phyloP scores from a whole-genome alignment of 2,113 vertebrate species.

The Falcunculus frontatus region DNA sequence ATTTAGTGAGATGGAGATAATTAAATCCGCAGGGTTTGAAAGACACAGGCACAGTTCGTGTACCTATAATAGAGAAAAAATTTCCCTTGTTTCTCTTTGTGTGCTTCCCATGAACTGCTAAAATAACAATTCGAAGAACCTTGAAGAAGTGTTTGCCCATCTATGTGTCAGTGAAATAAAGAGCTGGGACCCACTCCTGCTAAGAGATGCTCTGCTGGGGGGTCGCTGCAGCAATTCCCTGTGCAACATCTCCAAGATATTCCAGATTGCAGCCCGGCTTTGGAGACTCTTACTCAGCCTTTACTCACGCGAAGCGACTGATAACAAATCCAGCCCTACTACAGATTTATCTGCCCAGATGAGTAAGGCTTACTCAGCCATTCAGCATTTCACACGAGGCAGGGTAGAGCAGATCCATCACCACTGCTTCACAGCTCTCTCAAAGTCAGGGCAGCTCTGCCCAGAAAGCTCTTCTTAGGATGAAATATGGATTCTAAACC shows the following conservation, averaged over 20 bases:
- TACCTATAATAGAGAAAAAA: background rate
- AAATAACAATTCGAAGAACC: background rate
- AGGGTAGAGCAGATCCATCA: background rate
- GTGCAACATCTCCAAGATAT: background rate
- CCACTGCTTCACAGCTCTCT: background rate
- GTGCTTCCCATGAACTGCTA: background rate
- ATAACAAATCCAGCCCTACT: background rate
- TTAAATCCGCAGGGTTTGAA: background rate
- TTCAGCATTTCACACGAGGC: background rate
- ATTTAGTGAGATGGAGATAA: background rate
- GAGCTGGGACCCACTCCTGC: background rate
- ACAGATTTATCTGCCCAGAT: background rate
- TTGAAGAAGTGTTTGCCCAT: background rate
- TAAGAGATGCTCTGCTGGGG: background rate
- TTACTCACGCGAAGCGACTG: background rate
- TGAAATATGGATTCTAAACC: background rate
- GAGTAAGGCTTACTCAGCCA: constrained; percentile 47
- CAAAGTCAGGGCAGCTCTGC: background rate
- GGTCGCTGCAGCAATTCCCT: background rate
- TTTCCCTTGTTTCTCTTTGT: background rate
- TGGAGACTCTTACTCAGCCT: constrained; percentile 36
- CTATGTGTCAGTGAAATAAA: background rate
- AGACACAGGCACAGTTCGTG: background rate
- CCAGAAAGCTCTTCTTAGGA: background rate
- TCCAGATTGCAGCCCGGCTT: background rate